phyloP scores from a whole-genome alignment of 92 coral and sea anemone species.

The Umimayanthus kanabou region DNA sequence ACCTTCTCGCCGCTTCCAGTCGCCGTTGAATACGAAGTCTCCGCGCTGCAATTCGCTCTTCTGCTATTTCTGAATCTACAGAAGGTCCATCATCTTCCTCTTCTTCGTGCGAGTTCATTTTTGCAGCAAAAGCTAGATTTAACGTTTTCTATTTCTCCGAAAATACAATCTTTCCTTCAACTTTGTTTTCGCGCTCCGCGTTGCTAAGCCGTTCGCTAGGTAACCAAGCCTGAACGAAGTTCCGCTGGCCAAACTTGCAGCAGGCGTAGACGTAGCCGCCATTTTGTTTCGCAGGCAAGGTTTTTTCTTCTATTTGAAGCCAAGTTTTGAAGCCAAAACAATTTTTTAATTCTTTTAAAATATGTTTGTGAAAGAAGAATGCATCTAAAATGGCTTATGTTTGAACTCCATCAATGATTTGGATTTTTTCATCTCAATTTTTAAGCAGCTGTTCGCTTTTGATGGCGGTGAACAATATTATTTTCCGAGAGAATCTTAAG shows the following conservation, averaged over 20 bases:
- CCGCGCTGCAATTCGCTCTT: slow-evolving; percentile 97
- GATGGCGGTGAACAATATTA: background rate
- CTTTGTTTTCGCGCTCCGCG: slow-evolving; percentile 52
- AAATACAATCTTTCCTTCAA: slow-evolving; percentile 8
- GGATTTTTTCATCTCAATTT: background rate
- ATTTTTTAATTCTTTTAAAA: background rate
- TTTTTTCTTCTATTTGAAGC: background rate
- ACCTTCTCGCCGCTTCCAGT: slow-evolving; percentile 95
- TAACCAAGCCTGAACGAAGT: slow-evolving; percentile 24
- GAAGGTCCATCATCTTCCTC: slow-evolving; percentile 99
- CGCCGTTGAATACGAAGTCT: slow-evolving; percentile 95
- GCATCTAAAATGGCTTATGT: background rate
- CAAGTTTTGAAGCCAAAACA: background rate
- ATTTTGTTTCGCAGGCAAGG: background rate
- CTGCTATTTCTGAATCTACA: slow-evolving; percentile 90
- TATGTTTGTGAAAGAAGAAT: background rate
- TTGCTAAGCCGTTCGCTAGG: slow-evolving; percentile 37
- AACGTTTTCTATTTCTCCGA: background rate
- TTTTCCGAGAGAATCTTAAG: background rate
- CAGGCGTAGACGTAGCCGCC: slow-evolving; percentile 13
- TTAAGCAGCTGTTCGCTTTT: background rate
- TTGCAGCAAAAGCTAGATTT: background rate
- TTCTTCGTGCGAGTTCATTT: slow-evolving; percentile 89
- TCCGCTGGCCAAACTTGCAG: slow-evolving; percentile 36
- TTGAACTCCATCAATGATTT: background rate